Percentiles rank a stretch among this genome's conserved stretches.
Conservation (phyloP, 37 sponge, comb jelly and placozoan genomes). For the Halisarca cf. caerulea region DNA sequence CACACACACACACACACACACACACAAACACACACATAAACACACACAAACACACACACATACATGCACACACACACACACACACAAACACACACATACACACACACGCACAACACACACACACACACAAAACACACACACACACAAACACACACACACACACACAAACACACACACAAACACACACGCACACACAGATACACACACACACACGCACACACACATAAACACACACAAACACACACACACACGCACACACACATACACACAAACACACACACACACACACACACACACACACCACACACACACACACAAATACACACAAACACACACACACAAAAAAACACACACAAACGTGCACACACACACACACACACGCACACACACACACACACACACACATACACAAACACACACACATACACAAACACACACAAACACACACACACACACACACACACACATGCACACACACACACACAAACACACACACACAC, state of each 20-base stretch:
- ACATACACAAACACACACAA: too few relatives aligned
- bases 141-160: background rate
- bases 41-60: background rate
- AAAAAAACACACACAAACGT: background rate
- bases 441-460: conserved; percentile 18
- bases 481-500: background rate
- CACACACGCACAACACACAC: conserved; percentile 16
- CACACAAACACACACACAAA: background rate
- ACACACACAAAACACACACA: too few relatives aligned
- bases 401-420: background rate
- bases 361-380: too few relatives aligned
- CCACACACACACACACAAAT: background rate
- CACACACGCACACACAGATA: background rate
- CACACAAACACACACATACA: too few relatives aligned
- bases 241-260: too few relatives aligned
- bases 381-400: background rate
- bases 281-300: background rate
- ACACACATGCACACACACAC: too few relatives aligned
- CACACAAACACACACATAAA: too few relatives aligned
- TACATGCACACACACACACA: background rate
- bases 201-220: too few relatives aligned
- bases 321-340: conserved; percentile 27
- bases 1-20: too few relatives aligned
- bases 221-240: background rate
- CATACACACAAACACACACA: background rate